Conservation (phyloP, 2,888 invertebrate species). For the Drosophila greeni region DNA sequence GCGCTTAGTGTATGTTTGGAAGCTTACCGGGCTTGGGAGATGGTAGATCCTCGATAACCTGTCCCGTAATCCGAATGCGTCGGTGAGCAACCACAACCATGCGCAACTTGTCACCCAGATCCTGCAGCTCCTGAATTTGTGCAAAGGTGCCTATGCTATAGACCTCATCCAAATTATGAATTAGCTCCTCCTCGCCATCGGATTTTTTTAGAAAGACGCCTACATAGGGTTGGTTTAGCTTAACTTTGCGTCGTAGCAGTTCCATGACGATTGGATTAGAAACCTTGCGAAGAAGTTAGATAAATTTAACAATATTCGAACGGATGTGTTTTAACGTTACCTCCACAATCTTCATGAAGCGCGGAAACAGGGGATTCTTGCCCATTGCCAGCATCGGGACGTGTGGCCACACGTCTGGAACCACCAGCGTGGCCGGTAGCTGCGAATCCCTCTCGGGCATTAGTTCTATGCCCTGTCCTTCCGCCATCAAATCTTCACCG, state of each 20-base stretch:
- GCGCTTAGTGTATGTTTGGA: slow-evolving; percentile 24
- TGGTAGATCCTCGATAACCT: slow-evolving; percentile 86
- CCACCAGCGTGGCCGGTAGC: slow-evolving; percentile 91
- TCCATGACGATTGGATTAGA: slow-evolving; percentile 92
- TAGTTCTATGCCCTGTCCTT: slow-evolving; percentile 48
- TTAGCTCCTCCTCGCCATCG: slow-evolving; percentile 92
- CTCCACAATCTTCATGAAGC: slow-evolving; percentile 98
- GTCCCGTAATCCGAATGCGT: slow-evolving; percentile 88
- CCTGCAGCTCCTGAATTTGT: slow-evolving; percentile 98
- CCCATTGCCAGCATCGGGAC: slow-evolving; percentile 96
- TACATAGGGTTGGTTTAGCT: slow-evolving; percentile 96
- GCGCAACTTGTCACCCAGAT: slow-evolving; percentile 92
- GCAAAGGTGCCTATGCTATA: slow-evolving; percentile 96
- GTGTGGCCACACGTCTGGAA: slow-evolving; percentile 98
- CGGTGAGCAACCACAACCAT: slow-evolving; percentile 97
- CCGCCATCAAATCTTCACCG: slow-evolving; percentile 48
- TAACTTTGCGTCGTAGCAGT: slow-evolving; percentile 94
- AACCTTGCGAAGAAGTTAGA: slow-evolving; percentile 82
- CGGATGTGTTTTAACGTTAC: slow-evolving; percentile 78
- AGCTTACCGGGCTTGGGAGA: slow-evolving; percentile 77
- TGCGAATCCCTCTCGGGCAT: slow-evolving; percentile 68
- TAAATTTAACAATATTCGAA: background rate
- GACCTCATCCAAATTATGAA: slow-evolving; percentile 90
- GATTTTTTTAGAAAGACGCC: slow-evolving; percentile 97
- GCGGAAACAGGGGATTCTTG: slow-evolving; percentile 97